phyloP scores from a whole-genome alignment of 2,888 invertebrate species.

The Globia sparganii region DNA sequence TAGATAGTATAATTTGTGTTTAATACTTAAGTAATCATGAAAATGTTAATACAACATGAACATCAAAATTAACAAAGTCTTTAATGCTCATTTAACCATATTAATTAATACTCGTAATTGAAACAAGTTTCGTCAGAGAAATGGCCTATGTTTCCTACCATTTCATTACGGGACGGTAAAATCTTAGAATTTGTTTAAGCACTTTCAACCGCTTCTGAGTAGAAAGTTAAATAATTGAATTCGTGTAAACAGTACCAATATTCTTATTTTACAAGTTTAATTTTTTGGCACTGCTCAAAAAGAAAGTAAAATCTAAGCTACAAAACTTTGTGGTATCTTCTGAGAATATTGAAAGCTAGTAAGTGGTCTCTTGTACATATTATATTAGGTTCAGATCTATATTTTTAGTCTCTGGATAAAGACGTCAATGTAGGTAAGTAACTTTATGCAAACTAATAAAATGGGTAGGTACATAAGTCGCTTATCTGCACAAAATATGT shows the following conservation, averaged over 20 bases:
- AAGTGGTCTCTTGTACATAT: constrained; percentile 45
- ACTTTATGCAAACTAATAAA: not conserved
- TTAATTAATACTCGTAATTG: constrained; percentile 25
- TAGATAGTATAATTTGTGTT: not conserved
- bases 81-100: constrained; percentile 13
- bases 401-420: constrained; percentile 15
- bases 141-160: constrained; percentile 27
- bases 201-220: constrained; percentile 57
- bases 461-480: not conserved
- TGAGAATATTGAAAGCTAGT: constrained; percentile 63
- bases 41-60: constrained; percentile 11
- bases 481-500: not conserved
- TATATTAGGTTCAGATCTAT: constrained; percentile 27
- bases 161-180: constrained; percentile 46
- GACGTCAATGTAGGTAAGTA: not conserved
- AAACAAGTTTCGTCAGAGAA: constrained; percentile 49
- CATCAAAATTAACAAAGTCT: constrained; percentile 28
- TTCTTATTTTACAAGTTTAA: constrained; percentile 66
- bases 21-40: not conserved
- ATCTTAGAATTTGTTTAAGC: constrained; percentile 49
- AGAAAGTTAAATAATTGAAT: constrained; percentile 69
- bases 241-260: constrained; percentile 61
- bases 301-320: constrained; percentile 70
- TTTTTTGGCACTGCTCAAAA: constrained; percentile 59
- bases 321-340: constrained; percentile 65